Percentiles rank a stretch among this genome's conserved stretches.
These are phyloP conservation scores for Eulemur coronatus DNA, from an alignment of 2,797 vertebrate genomes.

Conservation along the genomic window DNA sequence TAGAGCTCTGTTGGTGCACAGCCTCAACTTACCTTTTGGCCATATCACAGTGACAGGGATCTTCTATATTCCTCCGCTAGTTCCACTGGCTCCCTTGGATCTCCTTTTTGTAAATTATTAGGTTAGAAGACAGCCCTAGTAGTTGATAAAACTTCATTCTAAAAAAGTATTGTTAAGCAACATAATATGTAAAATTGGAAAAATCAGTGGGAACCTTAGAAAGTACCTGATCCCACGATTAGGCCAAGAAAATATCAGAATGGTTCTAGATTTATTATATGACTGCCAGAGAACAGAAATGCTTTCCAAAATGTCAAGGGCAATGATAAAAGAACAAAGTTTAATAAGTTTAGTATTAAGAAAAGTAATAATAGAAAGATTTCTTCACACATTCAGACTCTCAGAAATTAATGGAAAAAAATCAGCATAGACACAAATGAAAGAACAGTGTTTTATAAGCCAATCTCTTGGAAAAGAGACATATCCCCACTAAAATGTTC, in stretches of 20 bases:
- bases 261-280: background rate
- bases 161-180: background rate
- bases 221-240: background rate
- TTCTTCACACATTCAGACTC: background rate
- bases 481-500: background rate
- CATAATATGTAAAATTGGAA: background rate
- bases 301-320: background rate
- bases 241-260: background rate
- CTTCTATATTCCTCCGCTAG: background rate
- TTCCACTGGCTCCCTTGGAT: background rate
- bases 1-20: background rate
- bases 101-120: background rate
- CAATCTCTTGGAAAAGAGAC: background rate
- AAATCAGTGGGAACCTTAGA: background rate
- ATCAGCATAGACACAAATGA: background rate
- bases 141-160: background rate
- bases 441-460: background rate
- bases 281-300: background rate
- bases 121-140: background rate
- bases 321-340: background rate
- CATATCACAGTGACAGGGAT: rapidly evolving
- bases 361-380: background rate
- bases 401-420: background rate
- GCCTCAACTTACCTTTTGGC: background rate
- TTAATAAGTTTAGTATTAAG: background rate